phyloP scores from a whole-genome alignment of 2,888 invertebrate genomes.

The Conistra vaccinii region DNA sequence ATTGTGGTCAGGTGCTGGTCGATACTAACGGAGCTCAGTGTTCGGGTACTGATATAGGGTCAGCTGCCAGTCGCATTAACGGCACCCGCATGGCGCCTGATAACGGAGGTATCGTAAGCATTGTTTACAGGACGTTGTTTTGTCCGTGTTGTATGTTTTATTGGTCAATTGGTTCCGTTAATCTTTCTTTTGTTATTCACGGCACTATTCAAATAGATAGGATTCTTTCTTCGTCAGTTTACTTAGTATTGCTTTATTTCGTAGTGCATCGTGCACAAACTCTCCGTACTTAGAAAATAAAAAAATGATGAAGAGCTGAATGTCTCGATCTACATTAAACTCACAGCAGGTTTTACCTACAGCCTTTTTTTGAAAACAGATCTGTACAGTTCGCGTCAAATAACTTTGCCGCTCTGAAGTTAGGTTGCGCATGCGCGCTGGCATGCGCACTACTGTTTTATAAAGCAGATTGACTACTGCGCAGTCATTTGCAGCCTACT shows the following conservation, averaged over 20 bases:
- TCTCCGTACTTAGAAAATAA: not conserved
- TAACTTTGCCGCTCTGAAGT: too few species aligned
- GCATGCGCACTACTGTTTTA: too few species aligned
- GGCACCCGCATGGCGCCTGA: conserved; percentile 62
- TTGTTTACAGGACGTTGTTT: conserved; percentile 57
- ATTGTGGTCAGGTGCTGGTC: conserved; percentile 56
- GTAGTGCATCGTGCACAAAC: not conserved
- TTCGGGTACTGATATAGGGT: conserved; percentile 60
- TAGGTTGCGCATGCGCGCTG: too few species aligned
- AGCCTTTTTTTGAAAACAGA: not conserved
- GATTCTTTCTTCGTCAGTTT: not conserved
- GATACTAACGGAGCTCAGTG: conserved; percentile 55
- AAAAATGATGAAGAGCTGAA: not conserved
- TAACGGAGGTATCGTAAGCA: conserved; percentile 55
- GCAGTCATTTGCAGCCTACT: too few species aligned
- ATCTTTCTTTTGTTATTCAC: not conserved
- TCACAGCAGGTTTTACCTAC: not conserved
- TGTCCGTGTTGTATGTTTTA: conserved; percentile 3
- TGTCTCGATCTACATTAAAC: not conserved
- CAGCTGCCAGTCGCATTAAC: conserved; percentile 51
- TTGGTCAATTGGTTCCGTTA: conserved; percentile 18
- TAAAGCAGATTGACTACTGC: too few species aligned
- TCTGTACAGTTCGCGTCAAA: too few species aligned
- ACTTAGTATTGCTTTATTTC: not conserved
- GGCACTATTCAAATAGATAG: not conserved